Conservation (phyloP, 2,113 vertebrate species). For the Antennarius striatus region DNA sequence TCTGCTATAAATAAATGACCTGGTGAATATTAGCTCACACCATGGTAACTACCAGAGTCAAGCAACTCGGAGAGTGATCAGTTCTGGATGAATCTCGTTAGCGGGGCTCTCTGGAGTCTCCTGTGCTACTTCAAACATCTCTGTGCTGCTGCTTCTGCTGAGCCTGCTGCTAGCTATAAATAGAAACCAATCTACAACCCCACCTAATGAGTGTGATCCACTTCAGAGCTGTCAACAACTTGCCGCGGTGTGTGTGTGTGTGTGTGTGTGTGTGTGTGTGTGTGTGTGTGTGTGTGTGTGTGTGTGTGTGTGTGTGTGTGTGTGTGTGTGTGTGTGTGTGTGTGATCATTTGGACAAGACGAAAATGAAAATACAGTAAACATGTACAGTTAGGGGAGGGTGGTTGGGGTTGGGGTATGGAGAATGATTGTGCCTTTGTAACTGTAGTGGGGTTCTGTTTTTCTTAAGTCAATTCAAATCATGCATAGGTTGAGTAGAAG, state of each 20-base stretch:
- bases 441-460: too few relatives aligned
- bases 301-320: too few relatives aligned
- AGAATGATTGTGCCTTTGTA: too few relatives aligned
- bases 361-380: too few relatives aligned
- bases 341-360: too few relatives aligned
- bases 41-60: slow-evolving; percentile 23
- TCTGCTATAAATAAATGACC: slow-evolving; percentile 38
- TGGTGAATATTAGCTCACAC: slow-evolving; percentile 5
- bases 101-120: slow-evolving; percentile 53
- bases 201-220: slow-evolving; percentile 66
- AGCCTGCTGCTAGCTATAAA: slow-evolving; percentile 53
- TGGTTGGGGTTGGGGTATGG: too few relatives aligned
- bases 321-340: too few relatives aligned
- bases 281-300: neutral
- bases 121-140: slow-evolving; percentile 66
- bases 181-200: slow-evolving; percentile 67
- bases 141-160: slow-evolving; percentile 37
- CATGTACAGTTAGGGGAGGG: too few relatives aligned
- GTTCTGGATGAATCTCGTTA: slow-evolving; percentile 57
- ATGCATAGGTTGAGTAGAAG: too few relatives aligned
- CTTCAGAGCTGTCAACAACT: slow-evolving; percentile 60
- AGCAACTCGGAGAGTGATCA: slow-evolving; percentile 17
- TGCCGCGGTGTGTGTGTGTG: slow-evolving; percentile 22
- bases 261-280: slow-evolving; percentile 17
- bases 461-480: too few relatives aligned